Evolutionary conservation across 2,888 invertebrate species (phyloP).

Genomic region (Cartodere bifasciata): DNA sequence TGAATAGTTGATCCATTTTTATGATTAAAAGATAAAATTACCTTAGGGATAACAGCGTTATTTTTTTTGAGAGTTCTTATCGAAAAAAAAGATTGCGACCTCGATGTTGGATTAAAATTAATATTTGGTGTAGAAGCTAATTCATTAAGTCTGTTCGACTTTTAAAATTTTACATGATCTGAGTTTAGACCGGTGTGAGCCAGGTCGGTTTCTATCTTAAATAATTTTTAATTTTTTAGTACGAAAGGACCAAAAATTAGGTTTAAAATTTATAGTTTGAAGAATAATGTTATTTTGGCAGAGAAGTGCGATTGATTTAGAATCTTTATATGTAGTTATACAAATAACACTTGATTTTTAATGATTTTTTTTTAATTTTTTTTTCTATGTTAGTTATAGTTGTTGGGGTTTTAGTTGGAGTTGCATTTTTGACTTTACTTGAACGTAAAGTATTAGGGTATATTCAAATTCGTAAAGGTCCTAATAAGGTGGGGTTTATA

Average conservation of each 20-base stretch:
- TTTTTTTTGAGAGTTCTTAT: slow-evolving; percentile 63
- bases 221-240: slow-evolving; percentile 47
- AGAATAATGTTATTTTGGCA: slow-evolving; percentile 45
- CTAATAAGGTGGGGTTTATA: slow-evolving; percentile 52
- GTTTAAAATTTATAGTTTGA: slow-evolving; percentile 39
- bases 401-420: slow-evolving; percentile 47
- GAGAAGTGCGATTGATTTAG: slow-evolving; percentile 60
- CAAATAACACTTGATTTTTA: slow-evolving; percentile 42
- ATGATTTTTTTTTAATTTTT: slow-evolving; percentile 29
- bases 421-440: slow-evolving; percentile 59
- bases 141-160: slow-evolving; percentile 68
- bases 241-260: slow-evolving; percentile 62
- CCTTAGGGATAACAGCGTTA: slow-evolving; percentile 79
- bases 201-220: slow-evolving; percentile 78
- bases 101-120: slow-evolving; percentile 79
- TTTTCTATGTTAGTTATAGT: slow-evolving; percentile 39
- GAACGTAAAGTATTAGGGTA: slow-evolving; percentile 60
- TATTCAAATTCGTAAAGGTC: slow-evolving; percentile 62
- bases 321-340: slow-evolving; percentile 49
- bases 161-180: slow-evolving; percentile 77
- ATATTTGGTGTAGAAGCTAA: slow-evolving; percentile 53
- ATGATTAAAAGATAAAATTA: slow-evolving; percentile 58
- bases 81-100: slow-evolving; percentile 66
- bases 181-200: slow-evolving; percentile 78
- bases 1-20: slow-evolving; percentile 44